Evolutionary conservation across 2,797 vertebrate genomes (phyloP).

Genomic region (Megaceryle alcyon): DNA sequence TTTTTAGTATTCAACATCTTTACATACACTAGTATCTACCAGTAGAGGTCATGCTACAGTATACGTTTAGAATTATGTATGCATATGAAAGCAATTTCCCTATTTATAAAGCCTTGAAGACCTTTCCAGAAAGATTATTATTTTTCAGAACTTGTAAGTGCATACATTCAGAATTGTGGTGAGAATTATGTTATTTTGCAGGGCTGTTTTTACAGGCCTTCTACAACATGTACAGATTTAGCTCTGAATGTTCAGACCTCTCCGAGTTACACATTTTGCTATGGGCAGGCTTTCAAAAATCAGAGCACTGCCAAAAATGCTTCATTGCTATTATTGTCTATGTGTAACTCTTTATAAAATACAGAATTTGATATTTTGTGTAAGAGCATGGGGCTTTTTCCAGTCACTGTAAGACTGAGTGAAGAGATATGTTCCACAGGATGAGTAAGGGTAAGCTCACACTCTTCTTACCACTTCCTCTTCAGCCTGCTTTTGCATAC

Average conservation of each 20-base stretch:
- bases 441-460: background rate
- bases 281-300: constrained; percentile 8
- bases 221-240: background rate
- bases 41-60: background rate
- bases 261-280: background rate
- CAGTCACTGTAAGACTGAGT: background rate
- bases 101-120: background rate
- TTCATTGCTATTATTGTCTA: background rate
- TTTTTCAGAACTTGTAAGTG: background rate
- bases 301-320: background rate
- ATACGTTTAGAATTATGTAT: background rate
- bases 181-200: background rate
- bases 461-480: background rate
- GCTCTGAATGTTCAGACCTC: background rate
- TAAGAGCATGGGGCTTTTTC: background rate
- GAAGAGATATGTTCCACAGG: background rate
- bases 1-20: background rate
- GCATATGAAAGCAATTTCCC: background rate
- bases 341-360: background rate
- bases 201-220: background rate
- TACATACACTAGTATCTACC: background rate
- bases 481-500: background rate
- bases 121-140: background rate
- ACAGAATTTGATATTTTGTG: background rate
- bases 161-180: background rate